phyloP scores from a whole-genome alignment of 2,888 invertebrate genomes.

The Troglohyphantes excavatus region DNA sequence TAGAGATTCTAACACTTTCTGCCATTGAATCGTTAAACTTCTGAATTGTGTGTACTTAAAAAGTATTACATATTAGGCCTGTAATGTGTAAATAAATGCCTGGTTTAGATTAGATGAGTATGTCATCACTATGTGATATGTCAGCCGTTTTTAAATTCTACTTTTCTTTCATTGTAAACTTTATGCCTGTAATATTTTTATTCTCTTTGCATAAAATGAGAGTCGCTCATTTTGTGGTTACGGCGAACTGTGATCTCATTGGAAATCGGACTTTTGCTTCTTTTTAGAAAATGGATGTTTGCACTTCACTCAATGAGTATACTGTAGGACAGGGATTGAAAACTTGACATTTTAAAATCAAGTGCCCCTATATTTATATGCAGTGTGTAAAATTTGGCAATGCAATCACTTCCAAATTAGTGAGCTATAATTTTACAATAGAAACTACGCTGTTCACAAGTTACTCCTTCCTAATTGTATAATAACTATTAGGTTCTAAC shows the following conservation, averaged over 20 bases:
- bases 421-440: too few species aligned
- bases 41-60: not conserved
- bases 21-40: not conserved
- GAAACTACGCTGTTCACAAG: too few species aligned
- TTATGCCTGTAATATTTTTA: not conserved
- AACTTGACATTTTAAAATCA: too few species aligned
- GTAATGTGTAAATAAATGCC: not conserved
- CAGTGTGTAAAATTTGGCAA: too few species aligned
- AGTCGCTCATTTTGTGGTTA: not conserved
- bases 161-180: not conserved
- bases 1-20: not conserved
- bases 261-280: not conserved
- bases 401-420: too few species aligned
- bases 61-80: not conserved
- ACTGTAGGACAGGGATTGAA: not conserved
- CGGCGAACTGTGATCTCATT: constrained; percentile 1
- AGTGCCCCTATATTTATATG: too few species aligned
- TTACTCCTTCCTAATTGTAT: too few species aligned
- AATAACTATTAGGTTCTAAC: too few species aligned
- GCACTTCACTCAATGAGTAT: not conserved
- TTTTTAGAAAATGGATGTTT: not conserved
- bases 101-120: not conserved
- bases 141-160: not conserved
- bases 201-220: not conserved
- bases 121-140: constrained; percentile 5